Evolutionary conservation across 2,113 vertebrate species (phyloP), one percentile per base, ranked within the genome.

Genomic region (Oryzias celebensis): DNA sequence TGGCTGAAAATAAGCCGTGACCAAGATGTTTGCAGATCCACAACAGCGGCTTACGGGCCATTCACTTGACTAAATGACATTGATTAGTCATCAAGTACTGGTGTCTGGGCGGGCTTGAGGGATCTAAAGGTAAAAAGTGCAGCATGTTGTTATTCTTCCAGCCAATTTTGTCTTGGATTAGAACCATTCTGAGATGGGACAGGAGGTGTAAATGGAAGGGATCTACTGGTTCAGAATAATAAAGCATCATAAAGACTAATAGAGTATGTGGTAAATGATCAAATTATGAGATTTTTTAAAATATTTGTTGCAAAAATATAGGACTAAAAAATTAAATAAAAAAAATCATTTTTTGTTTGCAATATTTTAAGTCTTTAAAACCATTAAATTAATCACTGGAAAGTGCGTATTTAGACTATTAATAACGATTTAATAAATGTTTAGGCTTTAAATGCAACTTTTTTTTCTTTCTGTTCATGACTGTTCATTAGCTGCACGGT

Each of bases 71-170:
- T 42, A 44, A 63, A 63, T 56, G 14, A 52, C 51, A 23, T 31
- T 72, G 24, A 67, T 65, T 69, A 18, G 47, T 78, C 72, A 78
- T 62, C 0, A 75, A 62, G 22, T 36, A 31, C 20, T 53, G 57
- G 18, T 4, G 16, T 51, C 36, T 18, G 31, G 63, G 52, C 53
- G 31, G 43, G 50, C 45, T 48, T 5, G 2, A 68, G 52, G 63
- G 58, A 63, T 75, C 23, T 45, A 68, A 70, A 73, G 61, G 65
- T 78, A 68, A 75, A 72, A 65, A 71, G 80, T 78, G 56, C 62
- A 82, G 71, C 12, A 5, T 66, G 64, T 73, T 55, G 71, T 82
- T 79, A 58, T 36, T 65, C 54, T 44, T 14, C 47, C 47, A 18
- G 49, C 54, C 58, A 68, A 57, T 74, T 53, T 71, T 31, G 45